Evolutionary conservation across 2,113 vertebrate genomes (phyloP).

Genomic region (Siphamia tubifer): DNA sequence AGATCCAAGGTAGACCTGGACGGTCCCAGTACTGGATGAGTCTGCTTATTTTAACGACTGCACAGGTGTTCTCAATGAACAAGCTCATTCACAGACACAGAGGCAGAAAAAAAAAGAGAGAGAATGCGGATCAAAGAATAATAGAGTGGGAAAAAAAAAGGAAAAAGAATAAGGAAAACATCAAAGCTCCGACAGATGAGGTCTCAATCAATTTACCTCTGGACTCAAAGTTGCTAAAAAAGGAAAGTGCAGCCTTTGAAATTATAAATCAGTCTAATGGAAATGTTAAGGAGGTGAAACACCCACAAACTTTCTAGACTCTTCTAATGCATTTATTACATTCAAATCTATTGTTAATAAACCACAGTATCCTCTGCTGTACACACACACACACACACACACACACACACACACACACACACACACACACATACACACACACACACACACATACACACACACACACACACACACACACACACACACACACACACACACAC

Average conservation of each 20-base stretch:
- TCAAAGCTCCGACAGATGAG: conserved; percentile 63
- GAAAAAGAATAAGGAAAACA: conserved; percentile 53
- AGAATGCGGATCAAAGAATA: conserved; percentile 45
- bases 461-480: conserved; percentile 18
- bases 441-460: background rate
- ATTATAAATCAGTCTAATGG: conserved; percentile 29
- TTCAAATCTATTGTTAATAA: conserved; percentile 23
- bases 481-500: too few relatives aligned
- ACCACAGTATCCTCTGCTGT: background rate
- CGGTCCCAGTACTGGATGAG: conserved; percentile 49
- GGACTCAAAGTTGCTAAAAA: conserved; percentile 36
- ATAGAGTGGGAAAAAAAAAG: too few relatives aligned
- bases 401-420: background rate
- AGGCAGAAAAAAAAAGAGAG: conserved; percentile 5
- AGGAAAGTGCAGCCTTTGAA: conserved; percentile 40
- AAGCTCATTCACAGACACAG: conserved; percentile 20
- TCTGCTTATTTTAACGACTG: conserved; percentile 61
- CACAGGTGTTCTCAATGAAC: conserved; percentile 74
- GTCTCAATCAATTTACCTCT: conserved; percentile 62
- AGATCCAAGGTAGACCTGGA: conserved; percentile 34
- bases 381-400: too few relatives aligned
- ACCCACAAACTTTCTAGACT: background rate
- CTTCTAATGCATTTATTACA: conserved; percentile 17
- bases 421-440: background rate
- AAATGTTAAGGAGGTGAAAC: conserved; percentile 32